Conservation (phyloP, 1,140 invertebrate species). For the Apocrypta bakeri region DNA sequence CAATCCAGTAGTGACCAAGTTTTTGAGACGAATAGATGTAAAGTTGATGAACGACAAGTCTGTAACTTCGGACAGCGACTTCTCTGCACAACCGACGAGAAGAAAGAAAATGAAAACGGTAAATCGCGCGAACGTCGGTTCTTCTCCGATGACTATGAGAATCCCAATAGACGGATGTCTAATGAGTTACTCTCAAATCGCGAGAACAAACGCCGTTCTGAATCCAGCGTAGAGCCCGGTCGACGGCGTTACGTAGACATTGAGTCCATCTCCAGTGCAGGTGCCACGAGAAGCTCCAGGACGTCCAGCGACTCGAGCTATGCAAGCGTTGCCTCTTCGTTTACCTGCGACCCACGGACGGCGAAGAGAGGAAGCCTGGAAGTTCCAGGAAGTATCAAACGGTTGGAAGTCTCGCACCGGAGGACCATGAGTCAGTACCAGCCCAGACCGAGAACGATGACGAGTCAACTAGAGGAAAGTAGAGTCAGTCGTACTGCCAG, state of each 20-base stretch:
- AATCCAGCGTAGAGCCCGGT: not conserved
- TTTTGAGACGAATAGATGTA: conserved; percentile 15
- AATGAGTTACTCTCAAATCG: too few species aligned
- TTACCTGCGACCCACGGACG: not conserved
- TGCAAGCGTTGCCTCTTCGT: not conserved
- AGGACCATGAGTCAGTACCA: conserved; percentile 46
- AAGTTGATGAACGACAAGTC: not conserved
- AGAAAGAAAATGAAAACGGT: not conserved
- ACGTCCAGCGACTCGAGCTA: not conserved
- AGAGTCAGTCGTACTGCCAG: not conserved
- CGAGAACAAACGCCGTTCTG: too few species aligned
- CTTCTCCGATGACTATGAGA: conserved; percentile 63
- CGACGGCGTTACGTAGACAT: not conserved
- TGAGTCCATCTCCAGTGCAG: not conserved
- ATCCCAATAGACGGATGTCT: conserved; percentile 27
- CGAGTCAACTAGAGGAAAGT: conserved; percentile 44
- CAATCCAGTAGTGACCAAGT: conserved; percentile 38
- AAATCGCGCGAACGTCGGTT: conserved; percentile 54
- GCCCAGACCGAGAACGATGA: conserved; percentile 7
- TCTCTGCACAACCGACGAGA: not conserved
- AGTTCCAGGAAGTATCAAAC: conserved; percentile 1
- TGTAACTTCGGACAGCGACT: not conserved
- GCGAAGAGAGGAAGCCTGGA: conserved; percentile 49
- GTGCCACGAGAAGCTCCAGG: not conserved
- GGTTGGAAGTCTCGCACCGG: conserved; percentile 3